Conservation (phyloP, 2,113 vertebrate genomes). For the Hypocryptadius cinnamomeus region DNA sequence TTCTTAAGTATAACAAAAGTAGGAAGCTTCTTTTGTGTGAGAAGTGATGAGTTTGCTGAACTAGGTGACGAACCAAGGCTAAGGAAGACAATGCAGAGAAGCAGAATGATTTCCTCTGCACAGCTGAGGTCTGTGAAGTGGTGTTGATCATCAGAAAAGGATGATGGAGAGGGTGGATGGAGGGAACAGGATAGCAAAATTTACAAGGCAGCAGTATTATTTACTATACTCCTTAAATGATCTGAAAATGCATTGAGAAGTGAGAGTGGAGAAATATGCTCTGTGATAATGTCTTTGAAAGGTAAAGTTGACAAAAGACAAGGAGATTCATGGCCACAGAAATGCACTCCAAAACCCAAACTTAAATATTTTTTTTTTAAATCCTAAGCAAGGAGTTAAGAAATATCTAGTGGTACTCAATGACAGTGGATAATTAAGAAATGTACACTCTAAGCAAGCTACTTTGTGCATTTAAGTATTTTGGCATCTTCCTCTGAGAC, state of each 20-base stretch:
- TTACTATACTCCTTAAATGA: background rate
- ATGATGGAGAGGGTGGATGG: background rate
- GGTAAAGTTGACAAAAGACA: background rate
- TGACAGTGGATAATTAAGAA: background rate
- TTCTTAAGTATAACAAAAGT: constrained; percentile 42
- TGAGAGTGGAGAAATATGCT: background rate
- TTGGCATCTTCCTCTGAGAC: background rate
- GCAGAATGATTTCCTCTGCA: constrained; percentile 2
- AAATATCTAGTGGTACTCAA: background rate
- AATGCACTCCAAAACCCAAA: background rate
- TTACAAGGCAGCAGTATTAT: background rate
- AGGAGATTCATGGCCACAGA: background rate
- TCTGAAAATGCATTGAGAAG: background rate
- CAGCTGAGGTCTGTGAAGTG: background rate
- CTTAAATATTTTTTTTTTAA: background rate
- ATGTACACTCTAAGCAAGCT: background rate
- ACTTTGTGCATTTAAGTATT: background rate
- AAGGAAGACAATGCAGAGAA: constrained; percentile 36
- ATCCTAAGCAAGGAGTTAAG: background rate
- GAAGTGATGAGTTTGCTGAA: background rate
- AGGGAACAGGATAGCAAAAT: background rate
- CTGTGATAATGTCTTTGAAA: background rate
- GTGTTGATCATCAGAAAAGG: background rate
- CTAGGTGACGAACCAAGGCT: background rate
- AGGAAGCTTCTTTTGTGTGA: constrained; percentile 31